A percentile compares a stretch with the other conserved stretches of the same genome.
phyloP scores from a whole-genome alignment of 2,797 vertebrate genomes.

The Acestrorhynchus altus region DNA sequence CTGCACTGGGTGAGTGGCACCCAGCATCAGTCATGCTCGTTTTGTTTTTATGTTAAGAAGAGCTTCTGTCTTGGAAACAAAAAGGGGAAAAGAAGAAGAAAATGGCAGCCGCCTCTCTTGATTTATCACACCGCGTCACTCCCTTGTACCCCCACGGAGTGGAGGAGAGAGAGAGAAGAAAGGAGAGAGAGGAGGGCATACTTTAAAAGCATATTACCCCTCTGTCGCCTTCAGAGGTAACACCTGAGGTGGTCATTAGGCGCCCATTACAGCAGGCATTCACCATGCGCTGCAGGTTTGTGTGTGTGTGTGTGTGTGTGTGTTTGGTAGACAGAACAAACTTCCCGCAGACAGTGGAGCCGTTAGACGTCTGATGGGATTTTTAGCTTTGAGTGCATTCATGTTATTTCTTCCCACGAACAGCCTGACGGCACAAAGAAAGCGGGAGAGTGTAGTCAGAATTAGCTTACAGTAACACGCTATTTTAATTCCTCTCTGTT shows the following conservation, averaged over 20 bases:
- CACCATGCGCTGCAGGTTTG: neutral
- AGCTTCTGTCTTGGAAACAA: conserved; percentile 62
- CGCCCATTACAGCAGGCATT: conserved; percentile 63
- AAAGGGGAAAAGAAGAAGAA: conserved; percentile 47
- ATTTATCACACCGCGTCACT: conserved; percentile 68
- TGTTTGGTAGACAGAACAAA: conserved; percentile 59
- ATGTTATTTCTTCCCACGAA: conserved; percentile 39
- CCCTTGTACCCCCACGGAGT: conserved; percentile 59
- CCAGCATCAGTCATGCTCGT: conserved; percentile 58
- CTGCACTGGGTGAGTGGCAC: neutral
- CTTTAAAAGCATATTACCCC: conserved; percentile 70
- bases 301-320: conserved; percentile 24
- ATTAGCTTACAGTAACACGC: conserved; percentile 63
- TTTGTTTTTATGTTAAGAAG: conserved; percentile 68
- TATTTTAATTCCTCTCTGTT: conserved; percentile 77
- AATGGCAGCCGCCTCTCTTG: conserved; percentile 74
- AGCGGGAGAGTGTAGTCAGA: conserved; percentile 61
- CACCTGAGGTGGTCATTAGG: conserved; percentile 79
- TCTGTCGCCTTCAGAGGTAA: conserved; percentile 68
- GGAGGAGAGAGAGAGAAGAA: conserved; percentile 47
- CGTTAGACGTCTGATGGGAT: conserved; percentile 72
- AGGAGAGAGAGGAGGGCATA: conserved; percentile 42
- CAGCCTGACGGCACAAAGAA: conserved; percentile 28
- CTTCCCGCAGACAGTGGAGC: conserved; percentile 70
- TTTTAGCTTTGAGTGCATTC: conserved; percentile 55